Evolutionary conservation across 2,797 vertebrate species (phyloP).

Genomic region (Pyrocephalus nanus): DNA sequence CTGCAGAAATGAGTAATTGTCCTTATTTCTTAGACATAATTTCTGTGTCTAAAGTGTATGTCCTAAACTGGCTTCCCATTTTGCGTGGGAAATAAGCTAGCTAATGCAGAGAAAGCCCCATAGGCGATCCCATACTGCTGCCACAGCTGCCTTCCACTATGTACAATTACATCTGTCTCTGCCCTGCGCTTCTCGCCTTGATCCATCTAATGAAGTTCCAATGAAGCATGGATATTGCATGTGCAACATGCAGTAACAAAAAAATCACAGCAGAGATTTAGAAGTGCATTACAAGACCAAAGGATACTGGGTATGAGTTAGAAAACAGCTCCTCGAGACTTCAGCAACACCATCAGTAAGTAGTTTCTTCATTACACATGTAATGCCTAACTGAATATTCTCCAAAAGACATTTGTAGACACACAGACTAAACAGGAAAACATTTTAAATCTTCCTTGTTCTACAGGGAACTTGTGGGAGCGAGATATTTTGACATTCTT

Average conservation of each 20-base stretch:
- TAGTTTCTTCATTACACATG: not conserved
- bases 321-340: not conserved
- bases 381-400: not conserved
- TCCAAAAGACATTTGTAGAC: not conserved
- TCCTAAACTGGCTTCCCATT: not conserved
- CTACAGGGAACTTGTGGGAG: not conserved
- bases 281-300: not conserved
- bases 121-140: not conserved
- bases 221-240: slow-evolving; percentile 19
- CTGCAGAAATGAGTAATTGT: not conserved
- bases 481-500: not conserved
- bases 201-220: not conserved
- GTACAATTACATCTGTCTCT: not conserved
- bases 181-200: not conserved
- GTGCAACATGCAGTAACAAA: not conserved
- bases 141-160: not conserved
- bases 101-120: not conserved
- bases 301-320: not conserved
- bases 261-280: not conserved
- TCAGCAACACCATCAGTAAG: not conserved
- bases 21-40: not conserved
- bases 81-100: not conserved
- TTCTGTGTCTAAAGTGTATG: not conserved
- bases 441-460: not conserved
- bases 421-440: slow-evolving; percentile 33